phyloP scores from a whole-genome alignment of 2,797 vertebrate species.

The Sebastes cheni region DNA sequence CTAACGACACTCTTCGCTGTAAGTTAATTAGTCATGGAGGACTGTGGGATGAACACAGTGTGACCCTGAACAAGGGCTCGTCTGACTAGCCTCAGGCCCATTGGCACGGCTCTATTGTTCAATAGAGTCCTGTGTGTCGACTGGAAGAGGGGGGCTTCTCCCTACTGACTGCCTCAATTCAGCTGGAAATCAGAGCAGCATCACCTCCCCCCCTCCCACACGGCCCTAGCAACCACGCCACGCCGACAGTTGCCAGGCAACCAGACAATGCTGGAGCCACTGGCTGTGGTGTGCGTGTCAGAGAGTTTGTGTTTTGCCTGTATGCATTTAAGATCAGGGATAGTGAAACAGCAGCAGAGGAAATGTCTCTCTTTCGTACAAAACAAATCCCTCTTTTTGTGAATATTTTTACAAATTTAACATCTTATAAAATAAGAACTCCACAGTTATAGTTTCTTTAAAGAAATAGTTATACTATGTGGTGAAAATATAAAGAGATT shows the following conservation, averaged over 20 bases:
- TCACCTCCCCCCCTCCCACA: constrained; percentile 70
- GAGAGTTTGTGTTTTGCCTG: constrained; percentile 70
- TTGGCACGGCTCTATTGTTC: constrained; percentile 82
- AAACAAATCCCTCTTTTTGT: not conserved
- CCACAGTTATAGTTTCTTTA: constrained; percentile 1
- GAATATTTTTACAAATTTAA: not conserved
- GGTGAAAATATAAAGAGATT: constrained; percentile 61
- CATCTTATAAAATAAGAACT: not conserved
- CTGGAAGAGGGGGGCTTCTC: constrained; percentile 73
- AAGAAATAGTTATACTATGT: constrained; percentile 15
- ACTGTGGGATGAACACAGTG: constrained; percentile 77
- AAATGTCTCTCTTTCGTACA: constrained; percentile 24
- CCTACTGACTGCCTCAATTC: constrained; percentile 82
- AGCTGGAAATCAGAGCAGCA: constrained; percentile 83
- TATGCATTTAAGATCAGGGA: constrained; percentile 63
- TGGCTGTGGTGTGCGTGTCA: constrained; percentile 74
- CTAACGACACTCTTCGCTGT: constrained; percentile 74
- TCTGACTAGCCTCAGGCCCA: constrained; percentile 80
- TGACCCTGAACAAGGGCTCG: constrained; percentile 81
- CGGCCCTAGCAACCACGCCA: constrained; percentile 84
- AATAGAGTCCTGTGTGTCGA: constrained; percentile 80
- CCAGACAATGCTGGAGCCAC: constrained; percentile 83
- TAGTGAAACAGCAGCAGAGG: constrained; percentile 32
- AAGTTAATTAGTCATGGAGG: constrained; percentile 84
- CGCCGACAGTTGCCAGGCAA: constrained; percentile 85